Base-by-base conservation (phyloP, 2,113 vertebrate genomes). In the Scomber colias region DNA sequence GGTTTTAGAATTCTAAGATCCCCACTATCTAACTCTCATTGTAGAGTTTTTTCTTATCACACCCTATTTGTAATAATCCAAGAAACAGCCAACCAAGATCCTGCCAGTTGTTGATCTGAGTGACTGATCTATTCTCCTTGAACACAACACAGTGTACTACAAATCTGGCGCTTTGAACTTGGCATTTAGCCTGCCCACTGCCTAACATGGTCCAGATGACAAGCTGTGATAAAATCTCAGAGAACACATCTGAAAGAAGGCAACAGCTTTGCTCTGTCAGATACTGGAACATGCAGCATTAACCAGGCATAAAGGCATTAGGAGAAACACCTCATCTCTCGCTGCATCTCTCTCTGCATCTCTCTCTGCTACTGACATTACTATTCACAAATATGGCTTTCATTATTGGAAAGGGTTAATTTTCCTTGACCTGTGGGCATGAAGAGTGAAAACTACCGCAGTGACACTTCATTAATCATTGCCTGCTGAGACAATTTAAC, bases 381-480 rank as follows among this genome's bases (percentile, higher is more conserved):
- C 55, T 6, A 35, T 21, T 35, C 49, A 79, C 6, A 55, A 64
- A 70, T 24, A 46, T 35, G 16, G 21, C 45, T 63, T 21, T 68
- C 3, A 31, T 75, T 69, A 61, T 67, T 3, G 48, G 27, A 56
- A 1, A 5, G 6, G 55, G 51, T 71, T 64, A 4, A 40, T 15
- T 17, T 35, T 66, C 16, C 44, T 30, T 57, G 59, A 67, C 65
- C 53, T 12, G 46, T 11, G 24, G 56, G 44, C 35, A 53, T 44
- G 21, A 76, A 45, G 19, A 24, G 64, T 0, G 16, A 62, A 56
- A 85, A 21, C 24, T 35, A 50, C 71, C 44, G 17, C 55, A 11
- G 57, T 40, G 53, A 60, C 48, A 30, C 55, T 83, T 85, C 50
- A 83, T 89, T 82, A 85, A 85, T 88, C 89, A 82, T 54, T 75